phyloP scores from a whole-genome alignment of 2,797 vertebrate genomes.

The Heliangelus exortis region DNA sequence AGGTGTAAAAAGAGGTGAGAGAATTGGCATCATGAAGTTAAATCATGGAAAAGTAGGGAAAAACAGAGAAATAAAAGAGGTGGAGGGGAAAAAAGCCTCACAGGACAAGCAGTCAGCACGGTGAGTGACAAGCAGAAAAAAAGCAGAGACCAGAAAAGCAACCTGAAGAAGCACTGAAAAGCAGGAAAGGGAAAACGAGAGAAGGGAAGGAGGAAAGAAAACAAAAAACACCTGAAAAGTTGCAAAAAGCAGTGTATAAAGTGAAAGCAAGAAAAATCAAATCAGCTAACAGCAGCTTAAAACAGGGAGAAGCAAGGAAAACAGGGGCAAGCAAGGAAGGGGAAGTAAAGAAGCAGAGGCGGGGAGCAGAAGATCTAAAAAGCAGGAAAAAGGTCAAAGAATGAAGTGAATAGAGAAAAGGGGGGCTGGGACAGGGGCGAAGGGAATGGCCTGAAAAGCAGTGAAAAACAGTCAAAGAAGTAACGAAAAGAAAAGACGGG shows the following conservation, averaged over 20 bases:
- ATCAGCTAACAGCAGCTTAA: background rate
- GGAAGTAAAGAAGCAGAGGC: background rate
- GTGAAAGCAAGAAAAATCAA: background rate
- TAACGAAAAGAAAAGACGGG: background rate
- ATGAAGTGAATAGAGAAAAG: background rate
- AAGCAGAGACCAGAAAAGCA: background rate
- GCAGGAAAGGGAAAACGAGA: background rate
- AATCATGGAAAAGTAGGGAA: background rate
- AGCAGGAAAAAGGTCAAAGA: background rate
- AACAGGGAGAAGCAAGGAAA: background rate
- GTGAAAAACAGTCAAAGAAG: background rate
- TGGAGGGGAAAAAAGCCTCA: background rate
- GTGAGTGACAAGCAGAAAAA: background rate
- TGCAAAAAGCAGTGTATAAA: background rate
- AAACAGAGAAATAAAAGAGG: background rate
- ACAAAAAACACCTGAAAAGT: background rate
- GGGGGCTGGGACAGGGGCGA: rapidly evolving
- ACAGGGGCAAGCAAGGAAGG: background rate
- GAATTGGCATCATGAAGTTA: background rate
- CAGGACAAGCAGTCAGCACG: background rate
- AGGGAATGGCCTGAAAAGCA: background rate
- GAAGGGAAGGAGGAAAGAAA: background rate
- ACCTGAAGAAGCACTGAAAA: background rate
- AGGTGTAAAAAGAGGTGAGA: background rate
- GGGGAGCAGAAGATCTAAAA: background rate